Conservation (phyloP, 2,888 invertebrate species). For the Epirrhoe alternata region DNA sequence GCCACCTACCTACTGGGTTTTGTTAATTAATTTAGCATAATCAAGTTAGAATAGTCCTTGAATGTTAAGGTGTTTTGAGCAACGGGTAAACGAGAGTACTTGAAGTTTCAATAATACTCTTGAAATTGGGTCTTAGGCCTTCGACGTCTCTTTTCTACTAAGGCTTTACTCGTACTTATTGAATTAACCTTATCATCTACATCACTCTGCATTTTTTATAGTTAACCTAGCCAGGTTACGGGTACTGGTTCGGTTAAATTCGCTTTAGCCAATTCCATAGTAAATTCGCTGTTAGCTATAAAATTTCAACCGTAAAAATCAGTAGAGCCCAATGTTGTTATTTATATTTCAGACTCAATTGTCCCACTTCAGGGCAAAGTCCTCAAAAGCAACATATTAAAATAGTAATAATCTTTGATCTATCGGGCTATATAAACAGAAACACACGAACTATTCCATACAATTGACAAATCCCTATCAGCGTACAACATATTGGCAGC, state of each 20-base stretch:
- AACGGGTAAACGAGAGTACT: conserved; percentile 18
- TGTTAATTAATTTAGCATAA: conserved; percentile 29
- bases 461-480: conserved; percentile 32
- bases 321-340: too few species aligned
- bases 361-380: not conserved
- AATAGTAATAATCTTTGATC: conserved; percentile 10
- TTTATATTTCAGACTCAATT: too few species aligned
- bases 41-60: conserved; percentile 20
- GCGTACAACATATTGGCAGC: conserved; percentile 38
- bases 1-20: conserved; percentile 24
- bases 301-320: too few species aligned
- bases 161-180: not conserved
- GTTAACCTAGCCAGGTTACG: too few species aligned
- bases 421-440: conserved; percentile 26
- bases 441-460: conserved; percentile 24
- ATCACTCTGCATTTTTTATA: too few species aligned
- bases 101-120: conserved; percentile 3
- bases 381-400: not conserved
- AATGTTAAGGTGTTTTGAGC: conserved; percentile 24
- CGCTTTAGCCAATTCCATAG: too few species aligned
- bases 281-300: too few species aligned
- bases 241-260: too few species aligned
- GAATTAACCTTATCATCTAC: not conserved
- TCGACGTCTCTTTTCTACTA: not conserved
- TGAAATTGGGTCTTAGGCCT: not conserved